Evolutionary conservation across 2,888 invertebrate genomes (phyloP).

Genomic region (Hofmannophila pseudospretella): DNA sequence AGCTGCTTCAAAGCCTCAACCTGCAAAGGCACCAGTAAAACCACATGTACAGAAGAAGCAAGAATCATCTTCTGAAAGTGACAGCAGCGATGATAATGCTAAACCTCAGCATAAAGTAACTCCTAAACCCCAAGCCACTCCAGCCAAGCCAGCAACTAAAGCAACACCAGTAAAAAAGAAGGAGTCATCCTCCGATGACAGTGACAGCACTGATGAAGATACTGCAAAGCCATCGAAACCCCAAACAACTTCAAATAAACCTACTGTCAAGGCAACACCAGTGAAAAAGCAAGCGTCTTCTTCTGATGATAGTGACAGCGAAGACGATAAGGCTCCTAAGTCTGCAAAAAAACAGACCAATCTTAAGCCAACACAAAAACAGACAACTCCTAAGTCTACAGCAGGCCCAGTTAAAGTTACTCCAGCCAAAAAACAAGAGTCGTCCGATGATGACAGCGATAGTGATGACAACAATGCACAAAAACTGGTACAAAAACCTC

Average conservation of each 20-base stretch:
- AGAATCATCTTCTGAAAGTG: conserved; percentile 28
- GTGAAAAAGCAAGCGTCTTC: conserved; percentile 26
- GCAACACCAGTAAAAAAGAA: conserved; percentile 22
- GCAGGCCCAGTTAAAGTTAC: conserved; percentile 21
- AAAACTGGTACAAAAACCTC: conserved; percentile 55
- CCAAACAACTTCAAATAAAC: conserved; percentile 40
- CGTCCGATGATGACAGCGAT: conserved; percentile 34
- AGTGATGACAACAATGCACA: conserved; percentile 56
- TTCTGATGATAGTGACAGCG: conserved; percentile 38
- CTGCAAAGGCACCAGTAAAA: conserved; percentile 10
- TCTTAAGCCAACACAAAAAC: no score
- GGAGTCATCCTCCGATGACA: conserved; percentile 32
- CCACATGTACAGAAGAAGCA: conserved; percentile 22
- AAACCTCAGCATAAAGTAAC: conserved; percentile 20
- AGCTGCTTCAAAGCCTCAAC: conserved; percentile 11
- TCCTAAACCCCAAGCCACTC: conserved; percentile 21
- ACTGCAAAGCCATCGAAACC: conserved; percentile 26
- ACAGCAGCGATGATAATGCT: conserved; percentile 17
- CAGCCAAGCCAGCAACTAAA: conserved; percentile 23
- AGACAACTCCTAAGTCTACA: conserved; percentile 10
- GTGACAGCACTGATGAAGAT: conserved; percentile 23
- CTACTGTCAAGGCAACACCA: conserved; percentile 21
- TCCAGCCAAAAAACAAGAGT: conserved; percentile 20
- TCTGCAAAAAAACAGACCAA: no score
- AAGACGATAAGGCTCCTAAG: conserved; percentile 41